These are phyloP conservation scores for Peromyscus eremicus DNA, from an alignment of 2,797 vertebrate genomes.

Conservation along the genomic window DNA sequence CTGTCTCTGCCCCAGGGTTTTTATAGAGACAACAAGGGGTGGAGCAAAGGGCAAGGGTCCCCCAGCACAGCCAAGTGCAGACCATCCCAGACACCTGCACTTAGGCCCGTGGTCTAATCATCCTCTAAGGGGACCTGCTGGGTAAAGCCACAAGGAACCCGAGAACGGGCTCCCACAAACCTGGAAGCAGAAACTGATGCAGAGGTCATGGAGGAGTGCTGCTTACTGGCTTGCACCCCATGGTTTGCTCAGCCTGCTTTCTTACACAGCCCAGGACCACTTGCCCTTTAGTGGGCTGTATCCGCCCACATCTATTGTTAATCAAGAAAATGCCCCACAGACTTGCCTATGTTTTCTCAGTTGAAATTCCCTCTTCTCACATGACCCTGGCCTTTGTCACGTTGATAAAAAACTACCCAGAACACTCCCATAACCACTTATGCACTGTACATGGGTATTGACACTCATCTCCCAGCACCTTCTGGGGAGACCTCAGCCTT, in stretches of 20 bases:
- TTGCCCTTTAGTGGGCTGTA: neutral
- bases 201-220: neutral
- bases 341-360: neutral
- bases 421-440: neutral
- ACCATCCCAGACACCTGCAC: too few relatives aligned
- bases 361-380: neutral
- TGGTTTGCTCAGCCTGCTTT: neutral
- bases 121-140: too few relatives aligned
- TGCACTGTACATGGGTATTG: fast-evolving
- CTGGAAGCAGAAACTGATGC: neutral
- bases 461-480: fast-evolving
- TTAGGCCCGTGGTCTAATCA: too few relatives aligned
- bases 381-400: neutral
- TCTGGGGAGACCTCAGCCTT: neutral
- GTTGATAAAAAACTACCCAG: neutral
- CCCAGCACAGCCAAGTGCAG: too few relatives aligned
- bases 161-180: too few relatives aligned
- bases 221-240: neutral
- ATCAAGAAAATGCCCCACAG: neutral
- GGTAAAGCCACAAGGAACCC: too few relatives aligned
- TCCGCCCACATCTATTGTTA: neutral
- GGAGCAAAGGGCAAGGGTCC: too few relatives aligned
- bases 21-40: too few relatives aligned
- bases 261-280: neutral
- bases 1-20: too few relatives aligned